A percentile compares a stretch with the other conserved stretches of the same genome.
phyloP scores from a whole-genome alignment of 2,113 vertebrate genomes.

The Oreochromis niloticus region DNA sequence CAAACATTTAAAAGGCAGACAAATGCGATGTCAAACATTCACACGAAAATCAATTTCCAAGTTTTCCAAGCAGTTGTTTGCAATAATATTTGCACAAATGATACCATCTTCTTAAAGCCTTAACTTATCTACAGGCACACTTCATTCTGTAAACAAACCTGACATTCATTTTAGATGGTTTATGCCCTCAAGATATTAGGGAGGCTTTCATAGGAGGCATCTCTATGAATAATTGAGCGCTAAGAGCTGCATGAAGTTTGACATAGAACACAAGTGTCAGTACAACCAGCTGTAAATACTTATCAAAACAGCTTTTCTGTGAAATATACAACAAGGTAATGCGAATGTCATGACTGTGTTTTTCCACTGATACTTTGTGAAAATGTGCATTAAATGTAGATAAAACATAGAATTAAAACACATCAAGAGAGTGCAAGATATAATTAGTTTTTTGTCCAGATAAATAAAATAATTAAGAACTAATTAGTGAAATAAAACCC shows the following conservation, averaged over 20 bases:
- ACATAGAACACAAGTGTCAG: background rate
- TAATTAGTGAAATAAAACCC: background rate
- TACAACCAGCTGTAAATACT: background rate
- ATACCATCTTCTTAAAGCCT: background rate
- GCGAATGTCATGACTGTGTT: background rate
- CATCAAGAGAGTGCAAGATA: background rate
- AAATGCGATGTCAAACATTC: background rate
- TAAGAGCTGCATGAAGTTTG: background rate
- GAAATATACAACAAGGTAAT: background rate
- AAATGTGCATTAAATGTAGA: background rate
- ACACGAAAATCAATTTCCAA: background rate
- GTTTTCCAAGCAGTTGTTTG: background rate
- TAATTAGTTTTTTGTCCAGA: background rate
- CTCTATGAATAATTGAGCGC: background rate
- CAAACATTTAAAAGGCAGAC: background rate
- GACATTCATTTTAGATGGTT: background rate
- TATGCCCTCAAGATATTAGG: background rate
- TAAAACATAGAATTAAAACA: background rate
- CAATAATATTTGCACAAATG: background rate
- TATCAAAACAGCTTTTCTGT: background rate
- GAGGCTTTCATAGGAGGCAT: background rate
- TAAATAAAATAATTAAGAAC: background rate
- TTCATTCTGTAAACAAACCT: background rate
- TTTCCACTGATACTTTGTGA: background rate
- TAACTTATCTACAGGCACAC: background rate